These are phyloP conservation scores for Ammodytes dubius DNA, from an alignment of 2,113 vertebrate genomes.

Conservation along the genomic window DNA sequence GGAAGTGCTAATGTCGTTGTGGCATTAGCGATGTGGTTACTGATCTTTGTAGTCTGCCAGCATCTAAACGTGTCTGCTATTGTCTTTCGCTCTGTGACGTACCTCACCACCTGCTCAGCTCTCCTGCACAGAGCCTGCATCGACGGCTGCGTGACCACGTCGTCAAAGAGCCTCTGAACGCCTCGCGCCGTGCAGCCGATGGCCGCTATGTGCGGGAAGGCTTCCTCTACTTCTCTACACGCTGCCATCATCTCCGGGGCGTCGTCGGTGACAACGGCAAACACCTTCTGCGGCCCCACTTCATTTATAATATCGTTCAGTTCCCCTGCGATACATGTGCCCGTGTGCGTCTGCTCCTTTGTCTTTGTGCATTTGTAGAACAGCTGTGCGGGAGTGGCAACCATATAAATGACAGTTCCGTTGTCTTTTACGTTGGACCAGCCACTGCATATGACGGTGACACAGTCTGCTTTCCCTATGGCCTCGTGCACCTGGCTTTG, in stretches of 20 bases:
- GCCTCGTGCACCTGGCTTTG: slow-evolving; percentile 63
- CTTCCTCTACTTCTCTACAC: slow-evolving; percentile 60
- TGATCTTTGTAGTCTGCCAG: slow-evolving; percentile 39
- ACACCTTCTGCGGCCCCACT: slow-evolving; percentile 65
- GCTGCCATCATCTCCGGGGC: slow-evolving; percentile 55
- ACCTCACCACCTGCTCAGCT: slow-evolving; percentile 59
- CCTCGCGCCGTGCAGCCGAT: slow-evolving; percentile 47
- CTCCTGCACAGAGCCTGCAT: slow-evolving; percentile 55
- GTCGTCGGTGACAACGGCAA: slow-evolving; percentile 63
- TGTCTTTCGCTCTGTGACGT: slow-evolving; percentile 11
- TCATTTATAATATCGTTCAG: slow-evolving; percentile 65
- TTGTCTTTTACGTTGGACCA: slow-evolving; percentile 56
- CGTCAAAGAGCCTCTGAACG: slow-evolving; percentile 53
- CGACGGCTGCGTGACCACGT: slow-evolving; percentile 44
- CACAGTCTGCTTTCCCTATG: slow-evolving; percentile 55
- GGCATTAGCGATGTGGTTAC: slow-evolving; percentile 5
- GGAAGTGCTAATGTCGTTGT: slow-evolving; percentile 12
- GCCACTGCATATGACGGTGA: slow-evolving; percentile 56
- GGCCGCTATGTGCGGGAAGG: slow-evolving; percentile 62
- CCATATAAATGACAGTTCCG: slow-evolving; percentile 48
- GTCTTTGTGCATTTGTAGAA: slow-evolving; percentile 55
- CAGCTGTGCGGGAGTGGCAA: slow-evolving; percentile 59
- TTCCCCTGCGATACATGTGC: slow-evolving; percentile 45
- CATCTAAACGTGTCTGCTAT: slow-evolving; percentile 33
- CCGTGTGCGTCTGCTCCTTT: slow-evolving; percentile 35